These are phyloP conservation scores for Standfussiana lucernea DNA, from an alignment of 2,888 invertebrate species.

Conservation along the genomic window DNA sequence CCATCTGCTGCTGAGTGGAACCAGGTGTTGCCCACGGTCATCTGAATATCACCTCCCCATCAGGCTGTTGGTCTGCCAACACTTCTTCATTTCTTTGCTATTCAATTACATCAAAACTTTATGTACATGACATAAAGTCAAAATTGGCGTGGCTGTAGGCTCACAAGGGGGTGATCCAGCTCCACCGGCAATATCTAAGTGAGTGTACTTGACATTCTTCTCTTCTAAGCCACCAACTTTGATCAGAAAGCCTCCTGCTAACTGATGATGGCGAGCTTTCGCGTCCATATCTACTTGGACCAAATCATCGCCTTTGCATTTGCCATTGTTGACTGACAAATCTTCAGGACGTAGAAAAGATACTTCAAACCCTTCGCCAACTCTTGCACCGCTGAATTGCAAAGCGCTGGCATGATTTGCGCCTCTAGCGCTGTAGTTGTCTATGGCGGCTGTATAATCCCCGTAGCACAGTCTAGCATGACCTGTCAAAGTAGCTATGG, in stretches of 20 bases:
- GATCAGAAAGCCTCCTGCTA: conserved; percentile 93
- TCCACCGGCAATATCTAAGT: conserved; percentile 94
- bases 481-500: conserved; percentile 96
- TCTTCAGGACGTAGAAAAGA: conserved; percentile 93
- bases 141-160: conserved; percentile 93
- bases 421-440: conserved; percentile 93
- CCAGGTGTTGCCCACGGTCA: neutral
- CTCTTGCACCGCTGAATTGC: conserved; percentile 92
- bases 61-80: neutral
- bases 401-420: conserved; percentile 91
- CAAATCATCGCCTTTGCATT: conserved; percentile 95
- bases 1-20: neutral
- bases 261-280: conserved; percentile 87
- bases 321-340: conserved; percentile 91
- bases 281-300: conserved; percentile 85
- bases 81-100: neutral
- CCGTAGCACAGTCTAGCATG: conserved; percentile 93
- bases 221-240: conserved; percentile 95
- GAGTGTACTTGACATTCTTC: conserved; percentile 94
- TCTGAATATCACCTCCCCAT: neutral
- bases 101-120: conserved; percentile 80
- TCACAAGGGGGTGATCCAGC: conserved; percentile 92
- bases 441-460: conserved; percentile 93
- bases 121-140: conserved; percentile 91
- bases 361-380: conserved; percentile 94